These are phyloP conservation scores for Megaleporinus macrocephalus DNA, from an alignment of 2,113 vertebrate genomes.

Conservation along the genomic window DNA sequence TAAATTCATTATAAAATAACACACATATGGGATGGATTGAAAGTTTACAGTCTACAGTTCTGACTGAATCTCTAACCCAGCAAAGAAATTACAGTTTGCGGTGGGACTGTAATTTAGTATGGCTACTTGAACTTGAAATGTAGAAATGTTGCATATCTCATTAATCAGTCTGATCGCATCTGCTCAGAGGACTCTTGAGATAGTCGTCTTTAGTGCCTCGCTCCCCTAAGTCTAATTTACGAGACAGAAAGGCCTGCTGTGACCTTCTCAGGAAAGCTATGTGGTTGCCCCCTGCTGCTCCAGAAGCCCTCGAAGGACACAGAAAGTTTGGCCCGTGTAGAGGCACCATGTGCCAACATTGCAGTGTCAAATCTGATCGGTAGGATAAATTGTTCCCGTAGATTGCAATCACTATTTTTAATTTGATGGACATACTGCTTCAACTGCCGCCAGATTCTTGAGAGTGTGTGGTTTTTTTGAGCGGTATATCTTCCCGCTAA, in stretches of 20 bases:
- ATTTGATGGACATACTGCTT: constrained; percentile 47
- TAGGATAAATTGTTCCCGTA: constrained; percentile 41
- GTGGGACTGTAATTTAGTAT: background rate
- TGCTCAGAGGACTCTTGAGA: constrained; percentile 1
- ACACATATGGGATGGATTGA: too few species aligned
- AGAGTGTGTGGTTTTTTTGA: constrained; percentile 1
- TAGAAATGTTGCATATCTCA: background rate
- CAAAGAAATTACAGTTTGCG: background rate
- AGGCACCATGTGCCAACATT: constrained; percentile 75
- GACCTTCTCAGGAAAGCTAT: background rate
- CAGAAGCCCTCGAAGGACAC: constrained; percentile 66
- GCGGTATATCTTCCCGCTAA: constrained; percentile 39
- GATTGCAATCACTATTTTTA: constrained; percentile 53
- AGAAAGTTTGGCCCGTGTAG: constrained; percentile 70
- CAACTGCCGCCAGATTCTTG: constrained; percentile 38
- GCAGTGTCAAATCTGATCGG: constrained; percentile 72
- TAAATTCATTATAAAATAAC: too few species aligned
- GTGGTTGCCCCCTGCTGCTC: constrained; percentile 62
- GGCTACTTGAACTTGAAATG: background rate
- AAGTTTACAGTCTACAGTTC: too few species aligned
- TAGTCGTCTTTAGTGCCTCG: background rate
- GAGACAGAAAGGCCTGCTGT: background rate
- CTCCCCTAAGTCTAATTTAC: background rate
- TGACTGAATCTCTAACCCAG: too few species aligned
- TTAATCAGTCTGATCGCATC: background rate